Percentiles rank a stretch among this genome's conserved stretches.
These are phyloP conservation scores for Aphelenchoides bicaudatus DNA, from an alignment of 2,888 invertebrate genomes.

Conservation along the genomic window DNA sequence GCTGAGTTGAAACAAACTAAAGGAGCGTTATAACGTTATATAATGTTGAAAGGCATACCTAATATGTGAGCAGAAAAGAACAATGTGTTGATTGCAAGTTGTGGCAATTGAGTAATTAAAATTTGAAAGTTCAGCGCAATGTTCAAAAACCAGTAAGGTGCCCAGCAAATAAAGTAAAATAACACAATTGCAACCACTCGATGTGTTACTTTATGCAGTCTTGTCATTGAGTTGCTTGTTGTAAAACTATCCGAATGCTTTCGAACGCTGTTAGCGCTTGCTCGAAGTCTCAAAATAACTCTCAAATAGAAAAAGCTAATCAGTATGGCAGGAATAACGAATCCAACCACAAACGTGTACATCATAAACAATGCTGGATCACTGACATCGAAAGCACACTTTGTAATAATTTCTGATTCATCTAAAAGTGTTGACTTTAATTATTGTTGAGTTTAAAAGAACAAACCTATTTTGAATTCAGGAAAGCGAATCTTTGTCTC, in stretches of 20 bases:
- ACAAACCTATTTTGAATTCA: too few relatives aligned
- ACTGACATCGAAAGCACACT: slow-evolving; percentile 54
- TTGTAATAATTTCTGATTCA: slow-evolving; percentile 38
- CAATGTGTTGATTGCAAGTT: slow-evolving; percentile 48
- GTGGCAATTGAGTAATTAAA: slow-evolving; percentile 38
- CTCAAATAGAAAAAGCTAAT: slow-evolving; percentile 54
- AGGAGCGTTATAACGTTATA: too few relatives aligned
- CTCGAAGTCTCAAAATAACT: slow-evolving; percentile 30
- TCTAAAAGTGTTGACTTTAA: background rate
- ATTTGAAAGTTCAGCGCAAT: slow-evolving; percentile 49
- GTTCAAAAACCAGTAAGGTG: slow-evolving; percentile 57
- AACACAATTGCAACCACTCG: slow-evolving; percentile 56
- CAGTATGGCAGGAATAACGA: slow-evolving; percentile 51
- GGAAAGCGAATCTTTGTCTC: too few relatives aligned
- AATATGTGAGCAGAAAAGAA: slow-evolving; percentile 55
- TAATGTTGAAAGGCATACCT: too few relatives aligned
- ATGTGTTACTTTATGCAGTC: slow-evolving; percentile 47
- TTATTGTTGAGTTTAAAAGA: background rate
- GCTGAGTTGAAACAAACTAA: slow-evolving; percentile 60
- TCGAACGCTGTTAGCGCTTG: slow-evolving; percentile 25
- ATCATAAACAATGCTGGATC: slow-evolving; percentile 48
- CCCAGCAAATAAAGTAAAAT: slow-evolving; percentile 59
- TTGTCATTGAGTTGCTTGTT: slow-evolving; percentile 12
- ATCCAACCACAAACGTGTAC: slow-evolving; percentile 56
- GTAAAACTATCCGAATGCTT: slow-evolving; percentile 25